A percentile compares a stretch with the other conserved stretches of the same genome.
Evolutionary conservation across 2,797 vertebrate species (phyloP).

Genomic region (Hydrophis major): DNA sequence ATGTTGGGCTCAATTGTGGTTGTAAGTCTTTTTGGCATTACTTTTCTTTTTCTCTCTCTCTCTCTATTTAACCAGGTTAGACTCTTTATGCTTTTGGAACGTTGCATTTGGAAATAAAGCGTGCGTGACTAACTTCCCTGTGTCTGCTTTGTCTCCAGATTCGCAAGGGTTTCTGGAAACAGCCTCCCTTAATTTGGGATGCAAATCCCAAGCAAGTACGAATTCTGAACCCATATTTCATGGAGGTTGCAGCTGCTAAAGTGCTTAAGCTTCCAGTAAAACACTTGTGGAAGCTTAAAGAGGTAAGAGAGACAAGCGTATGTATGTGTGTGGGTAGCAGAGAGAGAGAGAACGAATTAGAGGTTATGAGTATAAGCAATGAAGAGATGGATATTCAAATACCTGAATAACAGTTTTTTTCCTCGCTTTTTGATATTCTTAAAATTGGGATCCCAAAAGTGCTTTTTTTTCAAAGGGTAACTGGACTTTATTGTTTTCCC

Average conservation of each 20-base stretch:
- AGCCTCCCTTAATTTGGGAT: slow-evolving; percentile 88
- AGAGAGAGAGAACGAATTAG: not conserved
- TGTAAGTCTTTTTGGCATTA: not conserved
- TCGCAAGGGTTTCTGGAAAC: slow-evolving; percentile 91
- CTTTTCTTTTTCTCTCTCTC: not conserved
- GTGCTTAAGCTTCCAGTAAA: slow-evolving; percentile 80
- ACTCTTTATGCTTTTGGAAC: not conserved
- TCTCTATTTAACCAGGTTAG: fast-evolving
- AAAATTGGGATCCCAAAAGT: not conserved
- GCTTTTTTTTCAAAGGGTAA: no score
- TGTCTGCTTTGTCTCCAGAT: slow-evolving; percentile 62
- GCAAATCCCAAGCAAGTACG: slow-evolving; percentile 78
- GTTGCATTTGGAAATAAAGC: not conserved
- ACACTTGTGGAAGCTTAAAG: slow-evolving; percentile 70
- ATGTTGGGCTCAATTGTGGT: no score
- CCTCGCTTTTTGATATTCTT: not conserved
- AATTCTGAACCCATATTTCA: slow-evolving; percentile 88
- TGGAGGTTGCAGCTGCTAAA: slow-evolving; percentile 84
- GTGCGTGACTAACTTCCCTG: fast-evolving
- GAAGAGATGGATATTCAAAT: not conserved
- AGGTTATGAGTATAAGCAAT: not conserved
- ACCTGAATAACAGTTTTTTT: not conserved
- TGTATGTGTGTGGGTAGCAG: not conserved
- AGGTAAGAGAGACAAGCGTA: slow-evolving; percentile 69
- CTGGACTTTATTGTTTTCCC: not conserved